These are phyloP conservation scores for Pinctada fucata DNA, from an alignment of 2,888 invertebrate genomes.

Conservation along the genomic window DNA sequence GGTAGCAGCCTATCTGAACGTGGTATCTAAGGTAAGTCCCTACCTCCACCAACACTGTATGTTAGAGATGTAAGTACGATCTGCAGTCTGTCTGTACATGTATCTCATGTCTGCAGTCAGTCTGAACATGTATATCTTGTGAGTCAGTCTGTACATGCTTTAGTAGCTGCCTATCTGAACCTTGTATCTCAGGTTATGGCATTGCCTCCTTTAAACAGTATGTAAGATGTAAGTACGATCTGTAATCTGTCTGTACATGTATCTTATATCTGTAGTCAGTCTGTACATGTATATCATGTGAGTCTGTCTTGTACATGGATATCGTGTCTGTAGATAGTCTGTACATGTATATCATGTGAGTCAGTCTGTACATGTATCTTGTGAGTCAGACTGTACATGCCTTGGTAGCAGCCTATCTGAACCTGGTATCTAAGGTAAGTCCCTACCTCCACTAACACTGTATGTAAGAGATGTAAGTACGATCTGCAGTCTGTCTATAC, in stretches of 20 bases:
- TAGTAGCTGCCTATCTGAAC: slow-evolving; percentile 82
- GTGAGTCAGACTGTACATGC: slow-evolving; percentile 82
- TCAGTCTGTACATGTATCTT: slow-evolving; percentile 81
- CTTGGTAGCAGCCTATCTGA: slow-evolving; percentile 82
- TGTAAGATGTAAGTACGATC: slow-evolving; percentile 73
- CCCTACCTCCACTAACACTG: slow-evolving; percentile 77
- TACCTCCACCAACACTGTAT: slow-evolving; percentile 77
- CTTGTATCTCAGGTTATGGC: slow-evolving; percentile 78
- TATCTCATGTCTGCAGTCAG: too few relatives aligned
- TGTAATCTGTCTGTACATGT: background rate
- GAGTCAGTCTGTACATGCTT: slow-evolving; percentile 82
- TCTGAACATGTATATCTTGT: too few relatives aligned
- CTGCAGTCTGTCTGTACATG: background rate
- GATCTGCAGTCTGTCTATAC: background rate
- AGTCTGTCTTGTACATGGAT: too few relatives aligned
- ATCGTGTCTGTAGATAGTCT: too few relatives aligned
- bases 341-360: too few relatives aligned
- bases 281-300: too few relatives aligned
- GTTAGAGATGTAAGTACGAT: slow-evolving; percentile 74
- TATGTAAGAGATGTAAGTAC: slow-evolving; percentile 77
- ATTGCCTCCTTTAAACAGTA: slow-evolving; percentile 78
- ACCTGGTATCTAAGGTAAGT: slow-evolving; percentile 78
- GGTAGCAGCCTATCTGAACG: slow-evolving; percentile 81
- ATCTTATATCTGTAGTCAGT: too few relatives aligned
- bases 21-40: slow-evolving; percentile 78